Percentiles rank a stretch among this genome's conserved stretches.
These are phyloP conservation scores for Argyrosomus japonicus DNA, from an alignment of 2,113 vertebrate species.

Conservation along the genomic window DNA sequence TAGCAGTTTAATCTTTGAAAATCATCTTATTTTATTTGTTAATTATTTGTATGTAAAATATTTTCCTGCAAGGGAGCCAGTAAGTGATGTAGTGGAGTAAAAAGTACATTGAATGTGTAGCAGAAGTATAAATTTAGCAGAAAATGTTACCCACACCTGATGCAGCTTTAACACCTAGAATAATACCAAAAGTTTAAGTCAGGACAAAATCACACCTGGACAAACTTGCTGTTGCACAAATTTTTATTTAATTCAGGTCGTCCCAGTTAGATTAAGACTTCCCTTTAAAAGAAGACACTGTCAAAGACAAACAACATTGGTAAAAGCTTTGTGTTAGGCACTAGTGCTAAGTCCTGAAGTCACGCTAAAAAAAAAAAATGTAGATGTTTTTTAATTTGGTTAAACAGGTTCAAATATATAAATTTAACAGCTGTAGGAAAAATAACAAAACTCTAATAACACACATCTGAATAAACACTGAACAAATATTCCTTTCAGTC, in stretches of 20 bases:
- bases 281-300: neutral
- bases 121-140: too few species aligned
- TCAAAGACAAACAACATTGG: constrained; percentile 17
- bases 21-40: too few species aligned
- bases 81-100: too few species aligned
- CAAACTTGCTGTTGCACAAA: constrained; percentile 9
- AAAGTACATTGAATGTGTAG: too few species aligned
- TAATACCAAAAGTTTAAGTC: neutral
- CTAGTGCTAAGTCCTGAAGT: constrained; percentile 12
- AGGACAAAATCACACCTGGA: neutral
- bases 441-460: constrained; percentile 10
- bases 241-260: constrained; percentile 36
- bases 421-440: neutral
- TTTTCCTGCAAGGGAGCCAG: too few species aligned
- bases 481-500: neutral
- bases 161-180: neutral
- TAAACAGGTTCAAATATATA: neutral
- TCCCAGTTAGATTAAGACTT: neutral
- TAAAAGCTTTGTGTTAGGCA: constrained; percentile 16
- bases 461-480: constrained; percentile 4
- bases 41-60: too few species aligned
- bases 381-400: neutral
- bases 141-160: neutral
- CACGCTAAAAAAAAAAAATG: neutral
- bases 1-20: too few species aligned